Conservation (phyloP, 2,888 invertebrate genomes). For the Oligia latruncula region DNA sequence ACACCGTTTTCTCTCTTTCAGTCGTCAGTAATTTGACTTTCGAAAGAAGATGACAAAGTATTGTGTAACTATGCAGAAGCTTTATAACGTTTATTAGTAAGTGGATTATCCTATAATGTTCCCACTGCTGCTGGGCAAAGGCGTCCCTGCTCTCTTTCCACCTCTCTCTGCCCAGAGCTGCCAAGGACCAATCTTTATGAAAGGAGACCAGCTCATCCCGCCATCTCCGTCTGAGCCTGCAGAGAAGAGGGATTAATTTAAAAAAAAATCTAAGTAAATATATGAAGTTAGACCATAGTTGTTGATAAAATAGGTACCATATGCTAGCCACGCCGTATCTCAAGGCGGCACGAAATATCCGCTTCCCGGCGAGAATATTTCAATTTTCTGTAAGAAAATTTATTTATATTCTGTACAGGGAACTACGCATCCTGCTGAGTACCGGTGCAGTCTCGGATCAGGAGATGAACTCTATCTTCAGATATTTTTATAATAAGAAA, state of each 20-base stretch:
- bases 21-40: too few relatives aligned
- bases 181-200: too few relatives aligned
- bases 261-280: neutral
- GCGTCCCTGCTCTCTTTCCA: too few relatives aligned
- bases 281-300: neutral
- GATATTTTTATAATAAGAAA: slow-evolving; percentile 27
- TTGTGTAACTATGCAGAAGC: too few relatives aligned
- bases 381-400: slow-evolving; percentile 52
- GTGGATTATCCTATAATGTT: too few relatives aligned
- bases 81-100: too few relatives aligned
- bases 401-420: slow-evolving; percentile 54
- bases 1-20: too few relatives aligned
- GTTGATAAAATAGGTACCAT: neutral
- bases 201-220: too few relatives aligned
- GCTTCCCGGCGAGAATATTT: slow-evolving; percentile 41
- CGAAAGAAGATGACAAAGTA: too few relatives aligned
- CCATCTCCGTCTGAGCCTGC: too few relatives aligned
- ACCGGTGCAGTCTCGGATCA: slow-evolving; percentile 21
- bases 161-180: too few relatives aligned
- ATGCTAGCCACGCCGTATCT: slow-evolving; percentile 9
- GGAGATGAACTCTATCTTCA: slow-evolving; percentile 41
- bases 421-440: slow-evolving; percentile 47
- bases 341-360: slow-evolving; percentile 36
- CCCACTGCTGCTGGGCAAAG: too few relatives aligned
- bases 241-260: neutral